phyloP scores from a whole-genome alignment of 2,113 vertebrate genomes.

The Chionodraco myersi region DNA sequence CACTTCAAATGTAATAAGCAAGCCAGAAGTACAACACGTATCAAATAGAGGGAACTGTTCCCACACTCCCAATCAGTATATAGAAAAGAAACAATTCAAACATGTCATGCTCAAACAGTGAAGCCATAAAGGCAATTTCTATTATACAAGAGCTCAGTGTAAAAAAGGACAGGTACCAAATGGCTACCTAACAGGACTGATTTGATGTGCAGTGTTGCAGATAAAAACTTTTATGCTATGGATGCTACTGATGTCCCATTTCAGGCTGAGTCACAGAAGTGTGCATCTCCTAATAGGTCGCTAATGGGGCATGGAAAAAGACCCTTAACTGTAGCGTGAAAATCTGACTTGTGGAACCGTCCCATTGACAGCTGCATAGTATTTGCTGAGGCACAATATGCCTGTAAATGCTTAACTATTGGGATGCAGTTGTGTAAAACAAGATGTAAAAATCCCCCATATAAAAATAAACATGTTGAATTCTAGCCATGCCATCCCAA shows the following conservation, averaged over 20 bases:
- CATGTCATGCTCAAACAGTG: constrained; percentile 6
- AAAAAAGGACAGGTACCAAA: constrained; percentile 22
- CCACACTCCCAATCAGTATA: not conserved
- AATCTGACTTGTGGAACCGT: constrained; percentile 57
- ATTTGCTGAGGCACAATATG: not conserved
- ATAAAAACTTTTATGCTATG: constrained; percentile 22
- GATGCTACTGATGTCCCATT: constrained; percentile 38
- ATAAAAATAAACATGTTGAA: constrained; percentile 20
- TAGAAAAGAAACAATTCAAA: not conserved
- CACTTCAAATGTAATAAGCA: no score
- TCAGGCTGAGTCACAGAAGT: constrained; percentile 28
- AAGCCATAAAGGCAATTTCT: constrained; percentile 4
- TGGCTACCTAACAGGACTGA: constrained; percentile 20
- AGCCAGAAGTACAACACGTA: not conserved
- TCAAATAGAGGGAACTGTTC: not conserved
- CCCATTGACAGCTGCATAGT: constrained; percentile 52
- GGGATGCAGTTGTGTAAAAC: constrained; percentile 10
- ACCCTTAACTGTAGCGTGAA: constrained; percentile 41
- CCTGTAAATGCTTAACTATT: constrained; percentile 19
- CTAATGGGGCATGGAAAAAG: constrained; percentile 51
- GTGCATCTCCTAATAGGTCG: constrained; percentile 39
- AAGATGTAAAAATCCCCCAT: constrained; percentile 32
- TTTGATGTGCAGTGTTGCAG: constrained; percentile 27
- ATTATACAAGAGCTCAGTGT: not conserved
- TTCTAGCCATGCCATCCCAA: constrained; percentile 2